Evolutionary conservation across 2,797 vertebrate species (phyloP), one percentile per base, ranked within the genome.

Genomic region (Mormyrops boulengeri): DNA sequence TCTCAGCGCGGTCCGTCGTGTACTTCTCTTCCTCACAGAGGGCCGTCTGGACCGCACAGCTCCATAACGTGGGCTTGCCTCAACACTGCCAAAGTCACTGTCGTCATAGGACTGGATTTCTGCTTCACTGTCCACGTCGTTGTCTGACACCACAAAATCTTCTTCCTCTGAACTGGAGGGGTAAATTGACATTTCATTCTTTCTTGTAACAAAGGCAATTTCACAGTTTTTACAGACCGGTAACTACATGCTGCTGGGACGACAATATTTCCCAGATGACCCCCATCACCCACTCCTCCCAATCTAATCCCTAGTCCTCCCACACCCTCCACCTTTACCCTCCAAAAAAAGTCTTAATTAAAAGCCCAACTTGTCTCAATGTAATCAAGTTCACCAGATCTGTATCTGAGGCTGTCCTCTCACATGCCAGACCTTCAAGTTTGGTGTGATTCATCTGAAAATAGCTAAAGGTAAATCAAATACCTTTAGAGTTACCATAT

Each of bases 131-230:
- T 97, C 95, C 0, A 93, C 93, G 0, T 97, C 97, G 3, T 98
- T 98, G 0, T 98, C 98, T 0, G 98, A 97, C 0, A 94, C 95
- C 0, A 97, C 96, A 91, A 99, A 99, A 57, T 97, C 96, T 69
- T 97, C 97, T 14, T 97, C 97, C 90, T 99, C 98, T 8, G 97
- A 97, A 91, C 97, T 99, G 93, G 3, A 11, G 44, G 14, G 30
- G 14, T 34, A 87, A 38, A 26, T 30, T 49, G 85, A 12, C 41
- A 85, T 49, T 85, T 69, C 26, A 85, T 85, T 52, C 11, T 26
- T 85, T 7, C 9, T 49, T 22, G 47, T n/a, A 80, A 6, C 73
- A 44, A 80, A 80, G 38, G 38, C 38, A 0, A 30, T 80, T 44
- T 44, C 4, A 80, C 73, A 80, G 38, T 19, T 80, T 80, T 80